phyloP scores from a whole-genome alignment of 1,140 invertebrate species.

The Philopotamus ludificatus region DNA sequence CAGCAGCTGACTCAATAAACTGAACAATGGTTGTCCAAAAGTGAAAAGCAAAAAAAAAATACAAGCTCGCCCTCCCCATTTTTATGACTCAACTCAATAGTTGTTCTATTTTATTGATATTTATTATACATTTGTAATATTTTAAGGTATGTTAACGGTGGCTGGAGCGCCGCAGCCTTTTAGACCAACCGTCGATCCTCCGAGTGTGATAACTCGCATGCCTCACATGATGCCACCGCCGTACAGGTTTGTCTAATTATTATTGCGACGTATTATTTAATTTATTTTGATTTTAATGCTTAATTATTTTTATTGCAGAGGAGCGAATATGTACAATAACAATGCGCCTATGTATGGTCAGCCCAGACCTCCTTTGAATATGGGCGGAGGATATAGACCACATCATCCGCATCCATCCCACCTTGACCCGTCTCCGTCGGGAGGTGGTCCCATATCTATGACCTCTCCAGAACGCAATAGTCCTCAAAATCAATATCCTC shows the following conservation, averaged over 20 bases:
- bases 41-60: too few species aligned
- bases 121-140: too few species aligned
- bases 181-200: slow-evolving; percentile 56
- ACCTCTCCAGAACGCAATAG: slow-evolving; percentile 32
- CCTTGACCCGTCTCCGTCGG: slow-evolving; percentile 57
- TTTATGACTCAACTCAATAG: too few species aligned
- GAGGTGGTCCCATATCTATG: slow-evolving; percentile 52
- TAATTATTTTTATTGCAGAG: slow-evolving; percentile 43
- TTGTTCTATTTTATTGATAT: too few species aligned
- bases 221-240: slow-evolving; percentile 61
- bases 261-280: neutral
- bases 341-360: slow-evolving; percentile 36
- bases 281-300: neutral
- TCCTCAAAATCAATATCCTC: slow-evolving; percentile 31
- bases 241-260: slow-evolving; percentile 46
- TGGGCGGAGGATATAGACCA: slow-evolving; percentile 49
- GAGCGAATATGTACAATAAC: slow-evolving; percentile 47
- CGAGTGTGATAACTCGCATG: slow-evolving; percentile 64
- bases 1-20: too few species aligned
- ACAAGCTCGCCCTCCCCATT: too few species aligned
- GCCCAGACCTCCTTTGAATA: slow-evolving; percentile 30
- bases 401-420: slow-evolving; percentile 51
- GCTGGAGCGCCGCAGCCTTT: slow-evolving; percentile 54
- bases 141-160: slow-evolving; percentile 51
- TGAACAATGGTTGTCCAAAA: too few species aligned